phyloP scores from a whole-genome alignment of 2,113 vertebrate species.

The Ciconia stormi region DNA sequence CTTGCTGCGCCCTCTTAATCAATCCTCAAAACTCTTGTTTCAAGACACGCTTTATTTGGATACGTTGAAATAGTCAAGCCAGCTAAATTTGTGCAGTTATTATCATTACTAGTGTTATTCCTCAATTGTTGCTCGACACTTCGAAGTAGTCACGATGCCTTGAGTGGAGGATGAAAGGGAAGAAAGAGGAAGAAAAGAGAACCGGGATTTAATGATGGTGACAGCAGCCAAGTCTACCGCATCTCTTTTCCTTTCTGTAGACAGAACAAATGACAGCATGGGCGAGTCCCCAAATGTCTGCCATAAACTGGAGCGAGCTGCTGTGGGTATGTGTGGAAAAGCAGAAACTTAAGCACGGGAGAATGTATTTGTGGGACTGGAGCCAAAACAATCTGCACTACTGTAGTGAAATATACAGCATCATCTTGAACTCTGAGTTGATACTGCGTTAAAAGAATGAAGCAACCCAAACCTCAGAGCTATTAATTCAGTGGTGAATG shows the following conservation, averaged over 20 bases:
- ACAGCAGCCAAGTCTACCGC: neutral
- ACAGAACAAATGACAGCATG: neutral
- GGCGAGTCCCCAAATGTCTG: neutral
- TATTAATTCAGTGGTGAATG: neutral
- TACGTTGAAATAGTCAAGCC: neutral
- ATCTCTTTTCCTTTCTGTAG: neutral
- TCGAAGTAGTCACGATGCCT: neutral
- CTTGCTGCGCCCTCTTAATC: neutral
- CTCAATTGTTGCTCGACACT: rapidly evolving
- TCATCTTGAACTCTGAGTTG: neutral
- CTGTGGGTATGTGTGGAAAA: neutral
- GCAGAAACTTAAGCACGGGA: neutral
- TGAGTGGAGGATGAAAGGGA: neutral
- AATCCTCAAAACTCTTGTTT: neutral
- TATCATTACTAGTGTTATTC: neutral
- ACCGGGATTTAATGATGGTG: neutral
- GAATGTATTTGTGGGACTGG: neutral
- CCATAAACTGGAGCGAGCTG: neutral
- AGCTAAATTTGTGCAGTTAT: neutral
- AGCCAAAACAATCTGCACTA: neutral
- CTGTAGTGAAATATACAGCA: neutral
- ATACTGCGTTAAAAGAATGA: neutral
- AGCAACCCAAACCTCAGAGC: neutral
- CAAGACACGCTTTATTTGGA: neutral
- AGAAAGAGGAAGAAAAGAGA: neutral